These are phyloP conservation scores for Cryptocheilus praepositus DNA, from an alignment of 2,888 invertebrate genomes.

Conservation along the genomic window DNA sequence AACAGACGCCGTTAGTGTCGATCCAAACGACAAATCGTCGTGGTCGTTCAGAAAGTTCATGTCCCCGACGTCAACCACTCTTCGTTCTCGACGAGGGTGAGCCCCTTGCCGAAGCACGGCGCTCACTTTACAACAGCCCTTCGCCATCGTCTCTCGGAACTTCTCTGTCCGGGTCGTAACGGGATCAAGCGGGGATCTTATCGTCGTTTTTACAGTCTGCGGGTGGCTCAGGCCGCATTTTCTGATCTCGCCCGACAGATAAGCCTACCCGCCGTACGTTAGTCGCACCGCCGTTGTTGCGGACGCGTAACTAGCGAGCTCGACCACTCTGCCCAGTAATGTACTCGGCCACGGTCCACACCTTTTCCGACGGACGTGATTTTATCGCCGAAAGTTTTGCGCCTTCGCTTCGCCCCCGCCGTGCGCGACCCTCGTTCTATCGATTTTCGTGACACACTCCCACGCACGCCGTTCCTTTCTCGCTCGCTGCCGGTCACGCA, in stretches of 20 bases:
- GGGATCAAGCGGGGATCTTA: slow-evolving; percentile 51
- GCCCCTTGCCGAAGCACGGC: not conserved
- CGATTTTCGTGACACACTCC: slow-evolving; percentile 45
- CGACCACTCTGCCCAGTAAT: not conserved
- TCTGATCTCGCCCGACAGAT: slow-evolving; percentile 49
- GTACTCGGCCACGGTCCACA: not conserved
- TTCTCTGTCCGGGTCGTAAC: slow-evolving; percentile 37
- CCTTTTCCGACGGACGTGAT: slow-evolving; percentile 30
- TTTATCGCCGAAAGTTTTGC: slow-evolving; percentile 52
- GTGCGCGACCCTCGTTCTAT: slow-evolving; percentile 53
- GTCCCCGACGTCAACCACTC: not conserved
- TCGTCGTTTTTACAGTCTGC: slow-evolving; percentile 50
- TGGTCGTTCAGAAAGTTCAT: not conserved
- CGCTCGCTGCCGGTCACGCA: too few species aligned
- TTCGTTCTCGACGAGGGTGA: not conserved
- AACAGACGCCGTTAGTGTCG: too few species aligned
- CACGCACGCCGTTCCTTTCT: slow-evolving; percentile 17
- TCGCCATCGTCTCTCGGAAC: slow-evolving; percentile 23
- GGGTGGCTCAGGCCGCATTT: slow-evolving; percentile 44
- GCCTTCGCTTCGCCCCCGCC: slow-evolving; percentile 43
- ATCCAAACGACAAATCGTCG: too few species aligned
- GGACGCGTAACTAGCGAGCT: too few species aligned
- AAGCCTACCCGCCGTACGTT: slow-evolving; percentile 35
- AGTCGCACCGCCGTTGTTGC: too few species aligned
- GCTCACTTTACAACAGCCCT: not conserved